phyloP scores from a whole-genome alignment of 2,888 invertebrate species.

The Troides oblongomaculatus region DNA sequence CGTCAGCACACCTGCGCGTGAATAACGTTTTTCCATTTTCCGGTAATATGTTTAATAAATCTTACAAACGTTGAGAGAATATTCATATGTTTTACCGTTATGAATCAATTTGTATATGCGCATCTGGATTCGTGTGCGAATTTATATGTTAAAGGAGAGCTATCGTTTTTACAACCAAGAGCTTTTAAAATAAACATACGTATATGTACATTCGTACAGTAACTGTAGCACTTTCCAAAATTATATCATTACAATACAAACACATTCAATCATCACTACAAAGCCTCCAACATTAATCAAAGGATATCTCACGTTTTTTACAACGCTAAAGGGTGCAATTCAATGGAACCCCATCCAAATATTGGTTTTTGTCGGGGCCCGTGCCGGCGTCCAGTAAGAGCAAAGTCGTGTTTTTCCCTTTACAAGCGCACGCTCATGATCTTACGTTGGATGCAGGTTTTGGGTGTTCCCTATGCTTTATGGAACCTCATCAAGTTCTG shows the following conservation, averaged over 20 bases:
- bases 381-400: conserved; percentile 70
- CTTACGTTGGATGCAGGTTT: conserved; percentile 59
- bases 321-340: conserved; percentile 67
- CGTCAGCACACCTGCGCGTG: conserved; percentile 76
- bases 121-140: conserved; percentile 28
- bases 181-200: neutral
- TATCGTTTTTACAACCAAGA: neutral
- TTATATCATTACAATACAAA: conserved; percentile 18
- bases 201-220: neutral
- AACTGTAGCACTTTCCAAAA: conserved; percentile 7
- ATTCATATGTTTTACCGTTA: conserved; percentile 49
- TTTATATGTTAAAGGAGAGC: neutral
- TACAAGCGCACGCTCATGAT: conserved; percentile 62
- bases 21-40: conserved; percentile 71
- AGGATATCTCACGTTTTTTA: conserved; percentile 70
- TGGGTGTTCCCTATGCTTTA: conserved; percentile 61
- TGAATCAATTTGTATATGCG: conserved; percentile 47
- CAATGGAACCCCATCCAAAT: conserved; percentile 75
- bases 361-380: conserved; percentile 72
- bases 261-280: conserved; percentile 37
- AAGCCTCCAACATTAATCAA: conserved; percentile 67
- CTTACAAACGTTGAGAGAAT: conserved; percentile 62
- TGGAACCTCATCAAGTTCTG: conserved; percentile 73
- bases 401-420: conserved; percentile 76
- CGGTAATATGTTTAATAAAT: conserved; percentile 74